A percentile compares a stretch with the other conserved stretches of the same genome.
Evolutionary conservation across 2,888 invertebrate species (phyloP).

Genomic region (Ethmia dodecea): DNA sequence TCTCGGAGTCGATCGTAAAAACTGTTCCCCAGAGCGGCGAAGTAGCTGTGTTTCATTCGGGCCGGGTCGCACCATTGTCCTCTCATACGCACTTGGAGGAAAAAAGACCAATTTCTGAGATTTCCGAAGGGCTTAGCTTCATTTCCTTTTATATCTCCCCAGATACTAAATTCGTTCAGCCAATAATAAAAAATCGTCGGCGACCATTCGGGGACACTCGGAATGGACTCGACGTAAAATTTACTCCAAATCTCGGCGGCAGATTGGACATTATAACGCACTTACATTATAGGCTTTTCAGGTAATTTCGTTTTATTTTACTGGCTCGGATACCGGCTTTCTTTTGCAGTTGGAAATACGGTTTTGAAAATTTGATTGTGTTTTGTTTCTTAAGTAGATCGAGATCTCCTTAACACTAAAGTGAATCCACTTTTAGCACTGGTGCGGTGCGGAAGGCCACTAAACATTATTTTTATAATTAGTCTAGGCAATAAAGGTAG

Average conservation of each 20-base stretch:
- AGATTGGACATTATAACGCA: conserved; percentile 56
- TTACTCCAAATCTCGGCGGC: conserved; percentile 51
- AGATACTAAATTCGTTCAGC: conserved; percentile 75
- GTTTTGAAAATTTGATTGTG: no score
- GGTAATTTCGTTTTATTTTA: no score
- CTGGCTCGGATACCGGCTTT: no score
- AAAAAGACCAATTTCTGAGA: conserved; percentile 73
- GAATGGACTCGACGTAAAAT: conserved; percentile 64
- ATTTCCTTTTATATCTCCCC: conserved; percentile 77
- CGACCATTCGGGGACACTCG: conserved; percentile 61
- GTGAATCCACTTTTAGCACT: no score
- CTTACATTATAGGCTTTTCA: conserved; percentile 26
- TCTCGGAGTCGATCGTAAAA: conserved; percentile 66
- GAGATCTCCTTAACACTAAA: no score
- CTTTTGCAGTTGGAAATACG: no score
- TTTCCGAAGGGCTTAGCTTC: conserved; percentile 77
- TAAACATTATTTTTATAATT: no score
- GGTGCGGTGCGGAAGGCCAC: no score
- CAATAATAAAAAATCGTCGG: conserved; percentile 73
- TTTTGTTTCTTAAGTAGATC: no score
- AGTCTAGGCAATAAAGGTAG: no score
- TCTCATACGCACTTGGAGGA: conserved; percentile 66
- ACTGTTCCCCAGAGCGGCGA: conserved; percentile 58
- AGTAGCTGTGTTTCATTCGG: conserved; percentile 64
- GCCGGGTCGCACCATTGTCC: conserved; percentile 60